phyloP scores from a whole-genome alignment of 2,113 vertebrate genomes.

The Malurus alboscapulatus region DNA sequence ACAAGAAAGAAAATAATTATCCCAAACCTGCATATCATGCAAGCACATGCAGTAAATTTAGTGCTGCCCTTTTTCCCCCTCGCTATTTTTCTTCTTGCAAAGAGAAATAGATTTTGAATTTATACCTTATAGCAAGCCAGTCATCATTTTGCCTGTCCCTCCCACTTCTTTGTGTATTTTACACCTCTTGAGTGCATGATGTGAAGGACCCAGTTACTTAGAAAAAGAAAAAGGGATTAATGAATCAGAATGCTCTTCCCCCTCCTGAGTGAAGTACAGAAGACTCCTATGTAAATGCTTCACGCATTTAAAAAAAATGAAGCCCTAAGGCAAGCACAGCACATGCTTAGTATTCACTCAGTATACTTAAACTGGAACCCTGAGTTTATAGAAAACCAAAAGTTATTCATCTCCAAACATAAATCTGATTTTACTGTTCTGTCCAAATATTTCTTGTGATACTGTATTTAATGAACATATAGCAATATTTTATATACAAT shows the following conservation, averaged over 20 bases:
- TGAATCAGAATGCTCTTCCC: constrained; percentile 67
- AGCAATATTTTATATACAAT: constrained; percentile 13
- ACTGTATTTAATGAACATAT: not conserved
- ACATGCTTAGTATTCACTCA: constrained; percentile 63
- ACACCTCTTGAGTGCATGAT: constrained; percentile 36
- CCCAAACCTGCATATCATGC: constrained; percentile 51
- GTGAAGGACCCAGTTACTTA: constrained; percentile 50
- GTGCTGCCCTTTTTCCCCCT: not conserved
- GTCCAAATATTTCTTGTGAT: not conserved
- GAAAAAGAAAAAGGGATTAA: constrained; percentile 58
- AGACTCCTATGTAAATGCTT: constrained; percentile 62
- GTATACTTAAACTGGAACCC: constrained; percentile 47
- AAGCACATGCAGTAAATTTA: constrained; percentile 47
- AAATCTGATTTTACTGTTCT: constrained; percentile 22
- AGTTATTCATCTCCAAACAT: constrained; percentile 37
- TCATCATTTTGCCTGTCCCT: constrained; percentile 35
- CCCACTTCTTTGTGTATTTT: constrained; percentile 56
- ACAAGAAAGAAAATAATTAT: constrained; percentile 61
- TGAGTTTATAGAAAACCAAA: constrained; percentile 32
- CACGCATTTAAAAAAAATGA: constrained; percentile 53
- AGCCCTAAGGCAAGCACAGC: constrained; percentile 57
- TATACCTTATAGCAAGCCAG: constrained; percentile 21
- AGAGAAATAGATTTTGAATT: constrained; percentile 40
- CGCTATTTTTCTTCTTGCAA: constrained; percentile 4
- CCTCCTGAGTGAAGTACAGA: constrained; percentile 64